A percentile compares a stretch with the other conserved stretches of the same genome.
These are phyloP conservation scores for Gymnorhina tibicen DNA, from an alignment of 2,113 vertebrate genomes.

Conservation along the genomic window DNA sequence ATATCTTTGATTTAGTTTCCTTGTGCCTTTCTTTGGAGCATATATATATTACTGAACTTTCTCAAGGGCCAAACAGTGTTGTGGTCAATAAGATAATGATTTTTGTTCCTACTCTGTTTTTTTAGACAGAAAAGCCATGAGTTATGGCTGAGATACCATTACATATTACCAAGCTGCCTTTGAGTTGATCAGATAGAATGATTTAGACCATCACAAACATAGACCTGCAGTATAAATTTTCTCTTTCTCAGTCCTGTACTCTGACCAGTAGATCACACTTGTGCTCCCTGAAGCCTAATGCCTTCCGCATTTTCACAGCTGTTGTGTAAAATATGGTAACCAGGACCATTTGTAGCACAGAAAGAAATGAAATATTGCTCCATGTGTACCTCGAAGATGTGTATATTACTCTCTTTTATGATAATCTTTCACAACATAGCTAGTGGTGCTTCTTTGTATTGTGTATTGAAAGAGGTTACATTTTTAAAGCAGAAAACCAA, in stretches of 20 bases:
- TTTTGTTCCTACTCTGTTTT: not conserved
- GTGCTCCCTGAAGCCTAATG: not conserved
- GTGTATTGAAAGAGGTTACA: not conserved
- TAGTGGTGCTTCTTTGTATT: not conserved
- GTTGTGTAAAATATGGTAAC: not conserved
- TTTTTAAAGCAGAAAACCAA: not conserved
- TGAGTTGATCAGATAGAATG: not conserved
- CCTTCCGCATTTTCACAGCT: not conserved
- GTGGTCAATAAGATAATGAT: not conserved
- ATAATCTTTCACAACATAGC: not conserved
- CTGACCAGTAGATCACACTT: not conserved
- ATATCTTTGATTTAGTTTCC: not conserved
- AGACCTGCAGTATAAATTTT: not conserved
- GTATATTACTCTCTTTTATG: not conserved
- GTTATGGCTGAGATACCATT: not conserved
- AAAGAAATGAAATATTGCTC: not conserved
- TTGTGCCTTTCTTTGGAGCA: not conserved
- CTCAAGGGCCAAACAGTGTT: not conserved
- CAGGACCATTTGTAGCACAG: not conserved
- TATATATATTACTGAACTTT: not conserved
- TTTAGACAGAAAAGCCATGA: not conserved
- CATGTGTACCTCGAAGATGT: not conserved
- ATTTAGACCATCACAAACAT: not conserved
- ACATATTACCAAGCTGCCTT: not conserved
- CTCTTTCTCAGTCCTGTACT: not conserved